These are phyloP conservation scores for Ptiloglossa arizonensis DNA, from an alignment of 1,140 invertebrate species.

Conservation along the genomic window DNA sequence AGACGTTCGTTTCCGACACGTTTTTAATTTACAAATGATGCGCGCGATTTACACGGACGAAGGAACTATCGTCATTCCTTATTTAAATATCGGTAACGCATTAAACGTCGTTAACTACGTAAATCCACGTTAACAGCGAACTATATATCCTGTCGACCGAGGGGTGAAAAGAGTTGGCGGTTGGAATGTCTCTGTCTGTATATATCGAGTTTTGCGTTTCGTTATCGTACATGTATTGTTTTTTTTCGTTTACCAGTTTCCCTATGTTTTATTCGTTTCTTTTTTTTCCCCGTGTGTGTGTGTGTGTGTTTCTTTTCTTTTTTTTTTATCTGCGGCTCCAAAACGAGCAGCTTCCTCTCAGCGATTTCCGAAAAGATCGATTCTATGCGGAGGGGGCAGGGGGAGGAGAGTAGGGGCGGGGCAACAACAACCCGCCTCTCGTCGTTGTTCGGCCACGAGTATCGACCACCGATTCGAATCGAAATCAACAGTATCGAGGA, in stretches of 20 bases:
- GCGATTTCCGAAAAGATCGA: constrained; percentile 54
- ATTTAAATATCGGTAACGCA: constrained; percentile 54
- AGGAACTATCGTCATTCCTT: constrained; percentile 75
- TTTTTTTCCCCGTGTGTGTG: constrained; percentile 8
- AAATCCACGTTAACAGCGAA: constrained; percentile 48
- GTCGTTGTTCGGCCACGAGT: constrained; percentile 8
- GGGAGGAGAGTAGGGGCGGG: too few species aligned
- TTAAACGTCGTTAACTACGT: constrained; percentile 54
- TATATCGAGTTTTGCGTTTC: constrained; percentile 50
- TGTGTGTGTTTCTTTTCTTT: not conserved
- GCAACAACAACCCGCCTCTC: not conserved
- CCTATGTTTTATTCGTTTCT: not conserved
- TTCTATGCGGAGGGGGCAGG: not conserved
- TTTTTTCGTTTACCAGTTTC: constrained; percentile 32
- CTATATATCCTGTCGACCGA: constrained; percentile 59
- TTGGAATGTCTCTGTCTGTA: constrained; percentile 78
- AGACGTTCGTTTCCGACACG: constrained; percentile 60
- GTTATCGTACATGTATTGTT: constrained; percentile 49
- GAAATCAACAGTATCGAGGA: not conserved
- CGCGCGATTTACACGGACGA: constrained; percentile 79
- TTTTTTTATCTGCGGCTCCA: constrained; percentile 1
- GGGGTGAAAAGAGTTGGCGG: constrained; percentile 56
- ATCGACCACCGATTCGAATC: not conserved
- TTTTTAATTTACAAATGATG: constrained; percentile 78
- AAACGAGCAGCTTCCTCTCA: constrained; percentile 60